Percentiles rank a stretch among this genome's conserved stretches.
Conservation (phyloP, 1,140 invertebrate species). For the Tribolium madens region DNA sequence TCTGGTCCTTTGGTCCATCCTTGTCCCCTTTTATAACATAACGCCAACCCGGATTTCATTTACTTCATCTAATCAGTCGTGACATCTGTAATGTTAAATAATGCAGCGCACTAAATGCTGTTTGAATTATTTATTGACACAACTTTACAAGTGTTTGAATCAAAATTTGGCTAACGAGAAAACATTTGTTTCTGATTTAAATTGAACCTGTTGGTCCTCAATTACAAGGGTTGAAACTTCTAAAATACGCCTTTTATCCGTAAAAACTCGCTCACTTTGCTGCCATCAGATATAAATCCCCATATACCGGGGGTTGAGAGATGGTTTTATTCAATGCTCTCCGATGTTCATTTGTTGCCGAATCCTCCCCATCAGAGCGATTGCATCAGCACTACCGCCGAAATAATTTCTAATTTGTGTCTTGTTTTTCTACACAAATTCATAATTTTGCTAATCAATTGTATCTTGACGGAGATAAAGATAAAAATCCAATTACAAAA, state of each 20-base stretch:
- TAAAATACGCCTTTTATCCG: constrained; percentile 1
- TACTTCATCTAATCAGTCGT: constrained; percentile 12
- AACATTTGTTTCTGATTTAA: background rate
- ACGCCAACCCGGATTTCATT: constrained; percentile 15
- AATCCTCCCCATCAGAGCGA: constrained; percentile 1
- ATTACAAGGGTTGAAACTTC: background rate
- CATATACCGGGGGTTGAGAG: constrained; percentile 10
- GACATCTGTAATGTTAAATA: constrained; percentile 2
- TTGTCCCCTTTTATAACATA: constrained; percentile 21
- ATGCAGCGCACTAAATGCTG: background rate
- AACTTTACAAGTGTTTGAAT: background rate
- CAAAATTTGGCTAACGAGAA: background rate
- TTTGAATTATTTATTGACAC: background rate
- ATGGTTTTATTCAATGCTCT: constrained; percentile 33
- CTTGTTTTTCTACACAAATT: constrained; percentile 27
- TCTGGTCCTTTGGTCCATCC: constrained; percentile 40
- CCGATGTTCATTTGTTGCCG: constrained; percentile 27
- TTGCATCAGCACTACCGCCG: background rate
- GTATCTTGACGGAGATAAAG: constrained; percentile 35
- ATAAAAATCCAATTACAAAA: constrained; percentile 53
- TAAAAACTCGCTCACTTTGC: constrained; percentile 33
- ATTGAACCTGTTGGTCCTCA: background rate
- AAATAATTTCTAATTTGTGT: constrained; percentile 7
- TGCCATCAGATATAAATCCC: constrained; percentile 36
- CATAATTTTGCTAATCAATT: constrained; percentile 29